Evolutionary conservation across 2,113 vertebrate species (phyloP).

Genomic region (Tragelaphus scriptus): DNA sequence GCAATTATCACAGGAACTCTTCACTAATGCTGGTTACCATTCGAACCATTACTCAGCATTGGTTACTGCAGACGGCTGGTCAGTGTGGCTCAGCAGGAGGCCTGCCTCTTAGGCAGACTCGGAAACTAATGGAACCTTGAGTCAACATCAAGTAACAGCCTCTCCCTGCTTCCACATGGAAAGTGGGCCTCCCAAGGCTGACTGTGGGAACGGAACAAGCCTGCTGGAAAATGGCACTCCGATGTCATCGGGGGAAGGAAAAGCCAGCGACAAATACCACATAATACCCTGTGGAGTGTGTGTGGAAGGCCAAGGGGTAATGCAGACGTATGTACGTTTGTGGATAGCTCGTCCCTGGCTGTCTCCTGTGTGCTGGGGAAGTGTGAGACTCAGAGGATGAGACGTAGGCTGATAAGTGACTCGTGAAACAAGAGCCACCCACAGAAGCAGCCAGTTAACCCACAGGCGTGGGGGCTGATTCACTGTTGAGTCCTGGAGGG

Average conservation of each 20-base stretch:
- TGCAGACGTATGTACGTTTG: not conserved
- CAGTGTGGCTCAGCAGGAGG: constrained; percentile 50
- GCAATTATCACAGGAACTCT: constrained; percentile 74
- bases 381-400: not conserved
- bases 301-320: not conserved
- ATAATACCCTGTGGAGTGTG: not conserved
- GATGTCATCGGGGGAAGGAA: not conserved
- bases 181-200: constrained; percentile 42
- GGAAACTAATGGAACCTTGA: constrained; percentile 7
- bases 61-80: constrained; percentile 64
- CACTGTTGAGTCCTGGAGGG: not conserved
- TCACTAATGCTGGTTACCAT: constrained; percentile 72
- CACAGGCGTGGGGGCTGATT: not conserved
- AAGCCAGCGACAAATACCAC: not conserved
- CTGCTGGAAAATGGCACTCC: constrained; percentile 38
- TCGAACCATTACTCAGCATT: constrained; percentile 67
- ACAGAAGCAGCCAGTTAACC: not conserved
- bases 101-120: constrained; percentile 32
- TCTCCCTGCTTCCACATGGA: not conserved
- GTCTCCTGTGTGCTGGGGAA: not conserved
- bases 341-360: not conserved
- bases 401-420: not conserved
- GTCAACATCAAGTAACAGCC: not conserved
- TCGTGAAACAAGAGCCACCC: not conserved
- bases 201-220: not conserved